Conservation (phyloP, 1,140 invertebrate genomes). For the Forficula auricularia region DNA sequence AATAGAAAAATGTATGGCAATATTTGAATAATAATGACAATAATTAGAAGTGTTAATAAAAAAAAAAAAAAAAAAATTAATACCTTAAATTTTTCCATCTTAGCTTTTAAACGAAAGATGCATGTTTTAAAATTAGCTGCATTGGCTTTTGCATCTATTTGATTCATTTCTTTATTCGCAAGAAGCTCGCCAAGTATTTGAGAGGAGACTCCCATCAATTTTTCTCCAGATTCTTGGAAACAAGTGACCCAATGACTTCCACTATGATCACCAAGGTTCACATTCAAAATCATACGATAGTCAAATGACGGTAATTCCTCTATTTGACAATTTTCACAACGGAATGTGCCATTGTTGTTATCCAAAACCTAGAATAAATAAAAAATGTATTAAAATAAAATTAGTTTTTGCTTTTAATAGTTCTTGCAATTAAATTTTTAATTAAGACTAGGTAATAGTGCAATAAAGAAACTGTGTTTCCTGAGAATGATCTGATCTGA, state of each 20-base stretch:
- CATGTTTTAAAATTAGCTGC: slow-evolving; percentile 61
- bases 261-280: slow-evolving; percentile 63
- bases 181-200: slow-evolving; percentile 58
- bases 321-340: no score
- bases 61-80: no score
- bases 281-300: slow-evolving; percentile 29
- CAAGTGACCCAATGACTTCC: slow-evolving; percentile 72
- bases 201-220: slow-evolving; percentile 53
- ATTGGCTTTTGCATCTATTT: slow-evolving; percentile 42
- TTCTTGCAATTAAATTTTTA: no score
- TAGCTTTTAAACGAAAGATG: slow-evolving; percentile 64
- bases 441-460: no score
- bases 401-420: slow-evolving; percentile 1
- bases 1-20: no score
- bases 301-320: no score
- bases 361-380: not conserved
- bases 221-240: slow-evolving; percentile 75
- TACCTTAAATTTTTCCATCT: slow-evolving; percentile 80
- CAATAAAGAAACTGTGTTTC: no score
- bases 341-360: no score
- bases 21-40: no score
- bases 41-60: no score
- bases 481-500: no score
- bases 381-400: slow-evolving; percentile 16
- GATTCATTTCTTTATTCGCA: slow-evolving; percentile 36